Conservation (phyloP, 2,113 vertebrate genomes). For the Ailuropoda melanoleuca region DNA sequence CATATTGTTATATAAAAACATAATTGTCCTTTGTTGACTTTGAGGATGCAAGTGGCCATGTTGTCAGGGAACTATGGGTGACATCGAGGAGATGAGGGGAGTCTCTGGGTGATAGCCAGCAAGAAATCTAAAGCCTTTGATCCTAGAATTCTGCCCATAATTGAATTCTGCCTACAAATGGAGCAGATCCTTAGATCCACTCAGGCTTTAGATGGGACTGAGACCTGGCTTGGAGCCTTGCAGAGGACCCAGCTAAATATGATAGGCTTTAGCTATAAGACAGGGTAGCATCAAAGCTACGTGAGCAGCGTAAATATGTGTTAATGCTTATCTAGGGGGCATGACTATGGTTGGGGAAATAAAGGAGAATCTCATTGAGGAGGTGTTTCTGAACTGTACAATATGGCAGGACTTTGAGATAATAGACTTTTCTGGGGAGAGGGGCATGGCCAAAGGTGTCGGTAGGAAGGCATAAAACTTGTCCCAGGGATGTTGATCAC, state of each 20-base stretch:
- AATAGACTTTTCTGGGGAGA: not conserved
- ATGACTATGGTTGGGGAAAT: not conserved
- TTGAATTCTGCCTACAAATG: not conserved
- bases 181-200: not conserved
- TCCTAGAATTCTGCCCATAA: not conserved
- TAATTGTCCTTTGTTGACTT: not conserved
- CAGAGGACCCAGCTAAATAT: not conserved
- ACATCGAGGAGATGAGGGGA: not conserved
- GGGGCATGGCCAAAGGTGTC: not conserved
- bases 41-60: not conserved
- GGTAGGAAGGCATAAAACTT: not conserved
- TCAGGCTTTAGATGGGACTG: not conserved
- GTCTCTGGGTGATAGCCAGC: not conserved
- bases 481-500: not conserved
- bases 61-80: not conserved
- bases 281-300: not conserved
- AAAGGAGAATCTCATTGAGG: not conserved
- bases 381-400: not conserved
- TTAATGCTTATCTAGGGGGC: not conserved
- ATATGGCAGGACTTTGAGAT: not conserved
- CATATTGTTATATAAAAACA: not conserved
- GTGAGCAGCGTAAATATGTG: not conserved
- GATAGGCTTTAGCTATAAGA: not conserved
- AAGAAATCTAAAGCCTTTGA: not conserved
- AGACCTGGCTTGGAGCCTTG: not conserved